Evolutionary conservation across 1,140 invertebrate species (phyloP), one percentile per base, ranked within the genome.

Genomic region (Dufourea novaeangliae): DNA sequence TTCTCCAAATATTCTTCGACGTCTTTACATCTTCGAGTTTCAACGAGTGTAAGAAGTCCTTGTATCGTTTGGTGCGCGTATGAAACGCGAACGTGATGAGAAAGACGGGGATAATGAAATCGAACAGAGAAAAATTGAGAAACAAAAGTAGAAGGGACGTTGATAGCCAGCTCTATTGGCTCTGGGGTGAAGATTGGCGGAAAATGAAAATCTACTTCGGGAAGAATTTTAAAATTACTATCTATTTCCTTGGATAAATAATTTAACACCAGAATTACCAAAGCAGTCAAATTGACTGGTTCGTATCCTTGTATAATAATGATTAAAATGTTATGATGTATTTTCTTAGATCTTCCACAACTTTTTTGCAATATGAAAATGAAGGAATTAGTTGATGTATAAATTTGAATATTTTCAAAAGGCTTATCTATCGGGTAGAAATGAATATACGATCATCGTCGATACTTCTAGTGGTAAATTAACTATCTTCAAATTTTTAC

Each of bases 11-110:
- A 17, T 77, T 46, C 59, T 61, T 46, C 39, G 8, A 44, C 17
- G 39, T 25, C 34, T 46, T 77, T 71, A 41, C 29, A 6, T 34
- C n/a, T 6, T 14, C 11, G 59, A 62, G 39, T 54, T 72, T 17
- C 37, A 11, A 37, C 10, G 27, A 54, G 22, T 22, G 44, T 64
- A 52, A 52, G 64, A 25, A 32, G 22, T n/a, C 46, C 54, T 37
- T 37, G 46, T 27, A 52, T 27, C 29, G 59, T 12, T 57, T 37
- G 14, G 14, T 25, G 10, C 29, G 37, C 4, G 32, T 37, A 46
- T 50, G 50, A 64, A 78, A 64, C 27, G 11, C 20, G 54, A 74
- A 66, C 10, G 52, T 71, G 20, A 56, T 73, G 41, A 44, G 50
- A 68, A 75, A 78, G 29, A 27, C 8, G 17, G 2, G 4, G 34